Percentiles rank a stretch among this genome's conserved stretches.
Evolutionary conservation across 2,888 invertebrate species (phyloP).

Genomic region (Acanthosepion pharaonis): DNA sequence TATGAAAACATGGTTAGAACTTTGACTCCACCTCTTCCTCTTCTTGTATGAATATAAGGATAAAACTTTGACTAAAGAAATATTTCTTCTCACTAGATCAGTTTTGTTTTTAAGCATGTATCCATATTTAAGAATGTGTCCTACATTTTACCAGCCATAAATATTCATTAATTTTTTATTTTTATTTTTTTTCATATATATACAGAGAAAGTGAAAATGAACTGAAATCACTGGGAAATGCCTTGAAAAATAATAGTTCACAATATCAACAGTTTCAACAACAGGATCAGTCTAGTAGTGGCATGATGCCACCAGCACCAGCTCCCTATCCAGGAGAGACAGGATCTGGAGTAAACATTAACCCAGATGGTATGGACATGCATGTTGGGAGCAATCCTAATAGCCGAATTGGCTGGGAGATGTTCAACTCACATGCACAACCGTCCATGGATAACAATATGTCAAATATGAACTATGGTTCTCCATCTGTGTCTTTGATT

Average conservation of each 20-base stretch:
- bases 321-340: constrained; percentile 44
- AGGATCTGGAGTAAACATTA: constrained; percentile 37
- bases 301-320: constrained; percentile 47
- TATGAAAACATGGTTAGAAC: too few relatives aligned
- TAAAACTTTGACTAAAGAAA: too few relatives aligned
- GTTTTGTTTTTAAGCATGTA: neutral
- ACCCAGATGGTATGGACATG: constrained; percentile 42
- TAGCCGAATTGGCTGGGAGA: constrained; percentile 40
- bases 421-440: constrained; percentile 40
- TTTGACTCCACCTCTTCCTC: too few relatives aligned
- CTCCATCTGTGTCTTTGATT: constrained; percentile 39
- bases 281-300: constrained; percentile 42
- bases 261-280: constrained; percentile 35
- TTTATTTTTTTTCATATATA: neutral
- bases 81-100: too few relatives aligned
- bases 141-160: neutral
- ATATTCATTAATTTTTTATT: neutral
- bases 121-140: neutral
- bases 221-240: constrained; percentile 63
- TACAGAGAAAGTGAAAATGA: constrained; percentile 72
- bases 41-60: too few relatives aligned
- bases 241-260: constrained; percentile 40
- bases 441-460: constrained; percentile 40
- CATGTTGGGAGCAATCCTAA: constrained; percentile 35
- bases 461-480: constrained; percentile 14